Base-by-base conservation (phyloP, 2,888 invertebrate species). In the Himalopsyche japonica region DNA sequence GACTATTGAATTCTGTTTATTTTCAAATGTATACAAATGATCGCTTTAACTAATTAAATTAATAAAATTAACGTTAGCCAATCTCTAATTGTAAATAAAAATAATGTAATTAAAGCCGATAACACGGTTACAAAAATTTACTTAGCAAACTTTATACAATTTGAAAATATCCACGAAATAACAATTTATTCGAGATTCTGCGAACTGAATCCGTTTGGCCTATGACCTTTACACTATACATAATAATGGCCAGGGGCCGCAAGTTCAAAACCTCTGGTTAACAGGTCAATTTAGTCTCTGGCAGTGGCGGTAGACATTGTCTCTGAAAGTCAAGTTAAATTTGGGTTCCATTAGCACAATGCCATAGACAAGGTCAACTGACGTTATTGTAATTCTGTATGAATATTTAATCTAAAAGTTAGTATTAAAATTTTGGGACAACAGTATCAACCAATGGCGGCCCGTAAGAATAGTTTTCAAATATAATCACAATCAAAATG, bases 381-480 rank as follows among this genome's bases (percentile, higher is more conserved):
- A 57, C 57, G 57, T 57, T 34, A 76, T 76, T 76, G 76, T 76
- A n/a, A 76, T 76, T 76, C 76, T 32, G 76, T 32, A 76, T 76
- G 76, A 27, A 76, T 76, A 76, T 76, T 76, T 76, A 76, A 76
- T 76, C 34, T n/a, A 34, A 30, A 34, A 76, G 76, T 76, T 76
- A 27, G 76, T 34, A 57, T 57, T 24, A 57, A 57, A n/a, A 24
- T 57, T 57, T 57, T 57, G 57, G 57, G 57, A 57, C 15, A 49
- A 57, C 24, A 57, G 20, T 57, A 24, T 10, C 20, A 43, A 57
- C 20, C 57, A 57, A 6, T 57, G 57, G 57, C 57, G 57, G 6
- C 4, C 6, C 20, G 8, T 20, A 20, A 20, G n/a, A 57, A 57
- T 15, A 4, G 15, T 43, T 43, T 2, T 43, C 43, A 3, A 15